Evolutionary conservation across 2,113 vertebrate species (phyloP), one percentile per base, ranked within the genome.

Genomic region (Hylia prasina): DNA sequence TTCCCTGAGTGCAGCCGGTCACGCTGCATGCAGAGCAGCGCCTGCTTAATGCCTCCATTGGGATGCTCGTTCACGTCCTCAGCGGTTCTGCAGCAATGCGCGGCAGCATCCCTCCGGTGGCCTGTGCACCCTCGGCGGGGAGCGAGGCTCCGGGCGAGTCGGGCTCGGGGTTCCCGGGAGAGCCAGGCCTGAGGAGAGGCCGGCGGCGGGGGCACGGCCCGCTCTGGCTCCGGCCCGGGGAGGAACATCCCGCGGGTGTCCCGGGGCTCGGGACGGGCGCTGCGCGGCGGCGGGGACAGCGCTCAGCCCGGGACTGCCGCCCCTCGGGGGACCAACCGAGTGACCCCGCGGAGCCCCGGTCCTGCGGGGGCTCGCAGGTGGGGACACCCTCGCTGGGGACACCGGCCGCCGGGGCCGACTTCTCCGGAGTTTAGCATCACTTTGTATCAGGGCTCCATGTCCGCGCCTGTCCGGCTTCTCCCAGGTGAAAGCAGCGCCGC

Each of bases 361-460:
- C 5, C 4, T 28, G 48, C 23, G 1, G 64, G 30, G 16, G 23
- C 23, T 50, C 28, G 15, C 65, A 35, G 57, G 4, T 28, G 78
- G 33, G 23, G 48, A 37, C 50, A 44, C 18, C 47, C 8, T 30
- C 68, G 9, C 8, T 9, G 50, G 27, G 21, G 28, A 40, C 56
- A 19, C 6, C 9, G 14, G 24, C 47, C 8, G 3, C 42, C 22
- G 6, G 17, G 39, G 21, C 33, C 12, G 31, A 1, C 28, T 27
- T 20, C 63, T 50, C 7, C 23, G 30, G 27, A 10, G 15, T 21
- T 54, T 1, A 33, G 63, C 48, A n/a, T 72, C 69, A 1, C 28
- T 42, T 40, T 3, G 60, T 13, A 2, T 5, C 37, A 7, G 31
- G 25, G 9, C 13, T 53, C 7, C 31, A 0, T 2, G 37, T n/a